Base-by-base conservation (phyloP, 1,140 invertebrate species). In the Dendroctonus ponderosae region DNA sequence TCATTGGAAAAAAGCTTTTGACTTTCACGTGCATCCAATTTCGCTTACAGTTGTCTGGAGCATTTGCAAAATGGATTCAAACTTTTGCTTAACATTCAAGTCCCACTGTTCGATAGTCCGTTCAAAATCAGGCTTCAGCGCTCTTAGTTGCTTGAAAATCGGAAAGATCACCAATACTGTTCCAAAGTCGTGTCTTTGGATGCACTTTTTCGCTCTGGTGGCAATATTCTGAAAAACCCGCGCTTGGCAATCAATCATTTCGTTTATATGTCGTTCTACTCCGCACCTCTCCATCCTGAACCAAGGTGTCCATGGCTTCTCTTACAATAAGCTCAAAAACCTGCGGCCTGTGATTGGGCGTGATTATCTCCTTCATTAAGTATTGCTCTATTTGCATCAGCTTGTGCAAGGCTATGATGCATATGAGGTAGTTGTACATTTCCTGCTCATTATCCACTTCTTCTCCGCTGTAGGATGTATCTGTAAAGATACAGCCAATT, bases 361-460 rank as follows among this genome's bases (percentile, higher is more conserved):
- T 90, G 74, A 98, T 89, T 39, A 98, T 91, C 11, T 90, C 89
- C 11, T 88, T 84, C 81, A 97, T 89, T 12, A 94, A 79, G 56
- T 87, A 83, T 39, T 91, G 85, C 78, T 98, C 96, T 74, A 89
- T 89, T 75, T 94, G 90, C 82, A 96, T 92, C 5, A 98, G 82
- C 68, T 91, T 89, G 51, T 92, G 88, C n/a, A 97, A 80, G 6
- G 91, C 93, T 41, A 92, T 89, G 0, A 96, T 86, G 70, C 91
- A 85, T n/a, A 91, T 85, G 60, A 95, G 80, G 79, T 94, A 95
- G 74, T 91, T 88, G 73, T 94, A 91, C 82, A 93, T 89, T 78
- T 96, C 93, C 76, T 89, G 87, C 78, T 93, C 91, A 58, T 89
- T 89, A 41, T 88, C 84, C 5, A 82, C 72, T 73, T 89, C 87